Evolutionary conservation across 1,140 invertebrate species (phyloP).

Genomic region (Diuraphis noxia): DNA sequence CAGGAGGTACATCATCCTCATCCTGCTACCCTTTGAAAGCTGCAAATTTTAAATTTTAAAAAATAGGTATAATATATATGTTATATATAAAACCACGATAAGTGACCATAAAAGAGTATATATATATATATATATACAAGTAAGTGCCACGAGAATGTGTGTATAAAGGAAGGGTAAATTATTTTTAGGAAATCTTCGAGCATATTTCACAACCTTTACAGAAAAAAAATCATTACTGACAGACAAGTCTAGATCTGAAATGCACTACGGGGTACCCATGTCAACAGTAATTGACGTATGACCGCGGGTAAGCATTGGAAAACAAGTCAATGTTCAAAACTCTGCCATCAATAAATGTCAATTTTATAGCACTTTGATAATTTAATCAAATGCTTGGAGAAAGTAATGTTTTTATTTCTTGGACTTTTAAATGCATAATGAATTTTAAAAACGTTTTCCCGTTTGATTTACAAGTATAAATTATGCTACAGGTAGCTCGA

Average conservation of each 20-base stretch:
- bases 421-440: background rate
- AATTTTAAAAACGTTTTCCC: background rate
- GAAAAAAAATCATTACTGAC: constrained; percentile 3
- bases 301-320: background rate
- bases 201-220: constrained; percentile 9
- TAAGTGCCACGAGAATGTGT: background rate
- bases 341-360: constrained; percentile 27
- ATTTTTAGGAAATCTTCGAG: background rate
- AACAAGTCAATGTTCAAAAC: background rate
- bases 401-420: background rate
- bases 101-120: no score
- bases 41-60: no score
- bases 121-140: background rate
- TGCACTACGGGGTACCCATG: background rate
- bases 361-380: background rate
- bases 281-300: constrained; percentile 22
- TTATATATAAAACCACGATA: no score
- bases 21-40: no score
- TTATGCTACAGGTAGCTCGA: background rate
- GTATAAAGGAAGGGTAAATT: background rate
- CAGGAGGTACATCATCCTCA: no score
- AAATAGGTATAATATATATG: no score
- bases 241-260: background rate
- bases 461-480: background rate
- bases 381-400: background rate